Evolutionary conservation across 2,797 vertebrate genomes (phyloP), one percentile per base, ranked within the genome.

Genomic region (Danio choprae): DNA sequence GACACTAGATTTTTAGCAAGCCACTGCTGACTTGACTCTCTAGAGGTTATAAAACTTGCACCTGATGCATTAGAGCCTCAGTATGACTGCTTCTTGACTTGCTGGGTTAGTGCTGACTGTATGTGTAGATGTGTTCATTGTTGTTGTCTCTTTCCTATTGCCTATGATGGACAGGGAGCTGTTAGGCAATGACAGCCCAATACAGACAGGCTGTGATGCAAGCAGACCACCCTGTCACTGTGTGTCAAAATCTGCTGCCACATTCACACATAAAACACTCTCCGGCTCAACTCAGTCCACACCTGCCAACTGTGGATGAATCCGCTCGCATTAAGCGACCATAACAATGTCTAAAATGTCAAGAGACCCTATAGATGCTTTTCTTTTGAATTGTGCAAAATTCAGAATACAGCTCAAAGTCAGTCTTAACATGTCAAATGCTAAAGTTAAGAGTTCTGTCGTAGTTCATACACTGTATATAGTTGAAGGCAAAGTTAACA

Each of bases 181-280:
- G 89, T 85, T 87, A 90, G 92, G 91, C 92, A 93, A 95, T 95
- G 95, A 94, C 96, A 96, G 90, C 88, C 91, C 91, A 93, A 95
- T 90, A 93, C 89, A 95, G 95, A 93, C 92, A 91, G 93, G 90
- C 93, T 93, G 91, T 96, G 95, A 97, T 96, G 95, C 94, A 89
- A 95, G 93, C 92, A 85, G 95, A 96, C 95, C 88, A 91, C 94
- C 94, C 90, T 95, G 96, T 95, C 95, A 95, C 93, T 95, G 94
- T 95, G 95, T 96, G 96, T 96, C 94, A 95, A 93, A 95, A 94
- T 95, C 95, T 96, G 93, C 94, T 95, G 44, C 20, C 89, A 84
- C 85, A 85, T 62, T 82, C 84, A 86, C 82, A 86, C 74, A 58
- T 1, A 55, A 77, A 63, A 46, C 60, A 76, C 48, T 51, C 20